Base-by-base conservation (phyloP, 2,888 invertebrate species). In the Punctoribates punctum region DNA sequence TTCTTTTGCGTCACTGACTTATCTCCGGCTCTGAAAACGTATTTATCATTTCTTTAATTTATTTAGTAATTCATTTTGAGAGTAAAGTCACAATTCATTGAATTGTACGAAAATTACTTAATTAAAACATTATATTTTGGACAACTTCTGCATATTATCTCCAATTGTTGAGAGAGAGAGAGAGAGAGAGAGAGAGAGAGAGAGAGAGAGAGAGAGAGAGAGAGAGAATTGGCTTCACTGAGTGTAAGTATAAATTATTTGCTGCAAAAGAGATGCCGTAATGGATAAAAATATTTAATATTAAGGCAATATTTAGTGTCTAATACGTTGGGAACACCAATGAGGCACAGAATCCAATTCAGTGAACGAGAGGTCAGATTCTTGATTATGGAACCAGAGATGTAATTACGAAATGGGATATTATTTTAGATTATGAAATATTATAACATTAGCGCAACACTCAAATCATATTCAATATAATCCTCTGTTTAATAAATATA, bases 341-440 rank as follows among this genome's bases (percentile, higher is more conserved):
- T 60, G 15, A 3, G 27, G 29, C 20, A 60, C 15, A 29, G 29
- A 60, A 60, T 17, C 60, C 60, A 60, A 60, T 60, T 27, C 13
- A 60, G 2, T 60, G 8, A 13, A 60, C 11, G 11, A 60, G 27
- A 25, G 60, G 60, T 60, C 60, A 60, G 60, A 60, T 60, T 60
- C 27, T 60, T 25, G 29, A 60, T 60, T 27, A 60, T 60, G 27
- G 25, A 60, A 25, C 60, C 60, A 29, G 29, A 60, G 17, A 60
- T 29, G 27, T 60, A 60, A 60, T 29, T 60, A 29, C 27, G 25
- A 60, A 60, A 60, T 27, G 27, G 27, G 27, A 60, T 60, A 60
- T 60, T 29, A 60, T 60, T 27, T 60, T 60, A 60, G 29, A 29
- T 60, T 60, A 60, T 25, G 60, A 60, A 60, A 60, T 29, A 60